phyloP scores from a whole-genome alignment of 2,797 vertebrate genomes.

The Channallabes apus region DNA sequence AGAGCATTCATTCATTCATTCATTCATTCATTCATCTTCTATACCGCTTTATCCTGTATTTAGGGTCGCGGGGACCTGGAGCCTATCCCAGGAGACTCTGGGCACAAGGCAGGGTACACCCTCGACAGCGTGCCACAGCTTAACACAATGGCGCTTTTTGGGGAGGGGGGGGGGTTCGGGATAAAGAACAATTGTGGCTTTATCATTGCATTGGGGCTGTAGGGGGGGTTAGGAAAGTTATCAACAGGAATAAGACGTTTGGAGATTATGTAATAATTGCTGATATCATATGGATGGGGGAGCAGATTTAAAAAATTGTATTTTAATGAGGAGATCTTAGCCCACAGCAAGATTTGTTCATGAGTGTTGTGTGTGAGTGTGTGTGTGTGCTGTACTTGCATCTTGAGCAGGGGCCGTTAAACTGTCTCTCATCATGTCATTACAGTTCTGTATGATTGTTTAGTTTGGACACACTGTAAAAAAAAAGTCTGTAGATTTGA shows the following conservation, averaged over 20 bases:
- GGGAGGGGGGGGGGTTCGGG: too few species aligned
- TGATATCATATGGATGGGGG: not conserved
- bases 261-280: not conserved
- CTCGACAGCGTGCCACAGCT: too few species aligned
- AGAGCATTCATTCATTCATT: too few species aligned
- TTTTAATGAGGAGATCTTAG: not conserved
- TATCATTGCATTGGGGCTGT: not conserved
- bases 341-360: not conserved
- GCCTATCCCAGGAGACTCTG: too few species aligned
- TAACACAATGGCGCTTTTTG: not conserved
- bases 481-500: not conserved
- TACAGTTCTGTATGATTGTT: not conserved
- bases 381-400: not conserved
- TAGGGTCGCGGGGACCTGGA: too few species aligned
- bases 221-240: not conserved
- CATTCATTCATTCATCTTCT: too few species aligned
- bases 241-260: not conserved
- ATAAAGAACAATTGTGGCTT: not conserved
- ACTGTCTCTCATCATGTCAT: not conserved
- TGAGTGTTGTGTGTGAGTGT: not conserved
- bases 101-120: too few species aligned
- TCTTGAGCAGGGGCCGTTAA: not conserved
- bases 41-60: too few species aligned
- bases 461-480: not conserved
- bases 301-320: not conserved